Conservation (phyloP, 2,888 invertebrate genomes). For the Phaedon cochleariae region DNA sequence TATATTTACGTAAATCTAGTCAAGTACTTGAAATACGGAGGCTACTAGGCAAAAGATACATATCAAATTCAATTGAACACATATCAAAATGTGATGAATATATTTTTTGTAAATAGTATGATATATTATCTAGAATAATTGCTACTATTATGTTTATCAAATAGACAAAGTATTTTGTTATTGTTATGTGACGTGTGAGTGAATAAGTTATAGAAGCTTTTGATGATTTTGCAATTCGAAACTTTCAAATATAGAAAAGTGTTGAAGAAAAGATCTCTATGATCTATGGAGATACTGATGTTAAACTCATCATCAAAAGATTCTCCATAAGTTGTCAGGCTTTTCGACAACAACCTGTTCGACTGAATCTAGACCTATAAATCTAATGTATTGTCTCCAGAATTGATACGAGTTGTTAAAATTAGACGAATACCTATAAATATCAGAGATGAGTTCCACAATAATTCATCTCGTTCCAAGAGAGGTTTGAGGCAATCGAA, state of each 20-base stretch:
- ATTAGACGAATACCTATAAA: no score
- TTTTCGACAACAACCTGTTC: background rate
- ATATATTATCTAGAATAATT: constrained; percentile 28
- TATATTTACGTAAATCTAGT: constrained; percentile 24
- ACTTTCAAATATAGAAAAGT: background rate
- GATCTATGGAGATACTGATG: background rate
- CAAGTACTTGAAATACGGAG: constrained; percentile 27
- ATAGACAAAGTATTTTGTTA: constrained; percentile 32
- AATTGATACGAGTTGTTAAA: no score
- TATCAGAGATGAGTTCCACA: no score
- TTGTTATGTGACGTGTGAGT: constrained; percentile 36
- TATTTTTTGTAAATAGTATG: constrained; percentile 44
- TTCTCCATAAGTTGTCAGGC: background rate
- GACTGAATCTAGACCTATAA: background rate
- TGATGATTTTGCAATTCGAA: constrained; percentile 4
- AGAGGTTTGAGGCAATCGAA: background rate
- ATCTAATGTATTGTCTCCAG: no score
- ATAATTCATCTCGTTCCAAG: no score
- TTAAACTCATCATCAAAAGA: background rate
- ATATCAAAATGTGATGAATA: constrained; percentile 50
- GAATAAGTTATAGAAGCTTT: constrained; percentile 32
- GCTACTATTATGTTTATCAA: constrained; percentile 20
- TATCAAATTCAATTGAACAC: constrained; percentile 44
- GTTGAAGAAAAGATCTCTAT: no score
- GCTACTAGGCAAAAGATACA: constrained; percentile 40